Conservation (phyloP, 2,888 invertebrate species). For the Dusona sp. region DNA sequence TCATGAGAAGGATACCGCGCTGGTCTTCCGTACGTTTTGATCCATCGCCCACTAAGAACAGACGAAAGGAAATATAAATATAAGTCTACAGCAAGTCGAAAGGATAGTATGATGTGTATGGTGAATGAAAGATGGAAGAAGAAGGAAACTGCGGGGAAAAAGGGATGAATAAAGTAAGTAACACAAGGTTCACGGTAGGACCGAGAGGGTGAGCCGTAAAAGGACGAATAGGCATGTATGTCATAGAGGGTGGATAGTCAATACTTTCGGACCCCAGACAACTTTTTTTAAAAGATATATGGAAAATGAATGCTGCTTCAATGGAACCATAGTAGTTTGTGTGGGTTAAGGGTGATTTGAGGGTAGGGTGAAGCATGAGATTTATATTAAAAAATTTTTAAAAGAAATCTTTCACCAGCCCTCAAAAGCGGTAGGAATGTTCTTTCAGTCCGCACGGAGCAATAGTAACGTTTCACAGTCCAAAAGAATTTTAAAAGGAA, state of each 20-base stretch:
- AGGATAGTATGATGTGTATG: constrained; percentile 30
- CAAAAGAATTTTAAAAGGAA: not conserved
- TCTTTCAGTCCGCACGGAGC: constrained; percentile 7
- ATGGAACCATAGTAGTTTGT: not conserved
- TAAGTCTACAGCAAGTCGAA: constrained; percentile 3
- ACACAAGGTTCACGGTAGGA: constrained; percentile 1
- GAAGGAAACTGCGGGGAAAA: constrained; percentile 13
- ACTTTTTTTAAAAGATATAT: constrained; percentile 5
- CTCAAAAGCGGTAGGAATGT: not conserved
- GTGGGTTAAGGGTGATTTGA: not conserved
- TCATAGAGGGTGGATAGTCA: constrained; percentile 25
- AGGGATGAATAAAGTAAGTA: constrained; percentile 14
- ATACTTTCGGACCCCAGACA: constrained; percentile 35
- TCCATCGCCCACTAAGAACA: constrained; percentile 3
- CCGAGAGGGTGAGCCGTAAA: constrained; percentile 3
- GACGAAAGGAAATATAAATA: constrained; percentile 25
- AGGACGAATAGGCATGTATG: constrained; percentile 23
- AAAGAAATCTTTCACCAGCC: not conserved
- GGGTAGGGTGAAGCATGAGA: constrained; percentile 4
- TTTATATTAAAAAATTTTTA: constrained; percentile 46
- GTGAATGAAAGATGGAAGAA: constrained; percentile 20
- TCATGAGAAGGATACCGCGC: constrained; percentile 20
- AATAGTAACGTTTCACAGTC: constrained; percentile 8
- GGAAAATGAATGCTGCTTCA: constrained; percentile 21
- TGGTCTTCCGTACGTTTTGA: constrained; percentile 16